Evolutionary conservation across 2,113 vertebrate species (phyloP), one percentile per base, ranked within the genome.

Genomic region (Dolichallabes microphthalmus): DNA sequence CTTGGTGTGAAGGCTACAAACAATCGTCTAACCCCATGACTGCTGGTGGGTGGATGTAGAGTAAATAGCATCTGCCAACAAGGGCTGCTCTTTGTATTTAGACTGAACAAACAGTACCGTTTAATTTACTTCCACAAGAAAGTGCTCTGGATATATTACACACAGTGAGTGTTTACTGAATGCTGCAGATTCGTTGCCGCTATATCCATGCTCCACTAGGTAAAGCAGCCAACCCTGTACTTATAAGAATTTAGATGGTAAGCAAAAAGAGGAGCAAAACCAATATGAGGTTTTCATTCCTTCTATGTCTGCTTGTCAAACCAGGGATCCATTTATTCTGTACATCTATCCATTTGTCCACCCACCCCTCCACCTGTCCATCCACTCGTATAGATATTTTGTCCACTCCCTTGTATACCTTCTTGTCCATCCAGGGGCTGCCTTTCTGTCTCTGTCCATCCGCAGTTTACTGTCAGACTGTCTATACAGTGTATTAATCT

Each of bases 61-160:
- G 76, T 79, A 79, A 39, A 79, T 60, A 79, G 32, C 76, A 58
- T 35, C 53, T 78, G 76, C 76, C 76, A 78, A 57, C 53, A 78
- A 58, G 9, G 53, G 30, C 30, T 79, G 76, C 76, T 79, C 76
- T 79, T 60, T 79, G 55, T 79, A 39, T 55, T 79, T 35, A 6
- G 76, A 79, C 19, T 22, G 19, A 79, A 60, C 55, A 79, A 79
- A 79, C 55, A 79, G 27, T 39, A 60, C 55, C 19, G 30, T 79
- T 79, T 60, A 58, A 79, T 79, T 79, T 60, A 79, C 76, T 60
- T 79, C 76, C 76, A 35, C 76, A 79, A 60, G 55, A 79, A 79
- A 60, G 11, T 39, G 19, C 30, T 35, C 19, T 39, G 30, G 55
- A 79, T 79, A 79, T 79, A 79, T 22, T 32, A 57, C 27, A 25